A percentile compares a stretch with the other conserved stretches of the same genome.
Evolutionary conservation across 2,113 vertebrate genomes (phyloP).

Genomic region (Geococcyx californianus): DNA sequence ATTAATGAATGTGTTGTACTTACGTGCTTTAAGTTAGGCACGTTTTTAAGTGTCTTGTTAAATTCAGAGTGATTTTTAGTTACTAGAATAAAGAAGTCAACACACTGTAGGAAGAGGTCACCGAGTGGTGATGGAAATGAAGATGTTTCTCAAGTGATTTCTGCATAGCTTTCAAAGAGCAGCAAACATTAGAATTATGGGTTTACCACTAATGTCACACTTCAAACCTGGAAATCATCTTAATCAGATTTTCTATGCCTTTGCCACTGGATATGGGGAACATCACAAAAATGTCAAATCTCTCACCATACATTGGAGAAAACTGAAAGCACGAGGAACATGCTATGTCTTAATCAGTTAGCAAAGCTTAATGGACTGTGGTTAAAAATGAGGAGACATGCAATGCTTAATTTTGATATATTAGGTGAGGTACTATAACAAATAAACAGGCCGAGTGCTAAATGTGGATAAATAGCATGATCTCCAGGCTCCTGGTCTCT

Average conservation of each 20-base stretch:
- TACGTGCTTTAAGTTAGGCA: not conserved
- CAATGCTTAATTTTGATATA: constrained; percentile 59
- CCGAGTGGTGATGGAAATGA: constrained; percentile 6
- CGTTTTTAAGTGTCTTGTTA: constrained; percentile 25
- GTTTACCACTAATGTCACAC: not conserved
- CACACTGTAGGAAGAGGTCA: not conserved
- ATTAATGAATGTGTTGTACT: constrained; percentile 4
- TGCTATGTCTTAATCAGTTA: constrained; percentile 43
- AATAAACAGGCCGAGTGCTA: constrained; percentile 32
- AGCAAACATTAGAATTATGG: not conserved
- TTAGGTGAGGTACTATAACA: constrained; percentile 53
- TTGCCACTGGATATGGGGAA: not conserved
- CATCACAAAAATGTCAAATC: not conserved
- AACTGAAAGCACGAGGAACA: constrained; percentile 50
- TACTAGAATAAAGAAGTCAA: constrained; percentile 17
- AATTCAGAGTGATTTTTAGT: not conserved
- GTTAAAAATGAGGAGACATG: constrained; percentile 55
- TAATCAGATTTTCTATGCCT: not conserved
- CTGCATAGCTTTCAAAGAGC: not conserved
- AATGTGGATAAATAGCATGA: constrained; percentile 58
- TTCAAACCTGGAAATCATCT: constrained; percentile 1
- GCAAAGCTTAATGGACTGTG: constrained; percentile 38
- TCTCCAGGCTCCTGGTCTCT: constrained; percentile 23
- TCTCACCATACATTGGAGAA: not conserved
- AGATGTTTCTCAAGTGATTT: not conserved